phyloP scores from a whole-genome alignment of 2,888 invertebrate genomes.

The Polymixis lichenea region DNA sequence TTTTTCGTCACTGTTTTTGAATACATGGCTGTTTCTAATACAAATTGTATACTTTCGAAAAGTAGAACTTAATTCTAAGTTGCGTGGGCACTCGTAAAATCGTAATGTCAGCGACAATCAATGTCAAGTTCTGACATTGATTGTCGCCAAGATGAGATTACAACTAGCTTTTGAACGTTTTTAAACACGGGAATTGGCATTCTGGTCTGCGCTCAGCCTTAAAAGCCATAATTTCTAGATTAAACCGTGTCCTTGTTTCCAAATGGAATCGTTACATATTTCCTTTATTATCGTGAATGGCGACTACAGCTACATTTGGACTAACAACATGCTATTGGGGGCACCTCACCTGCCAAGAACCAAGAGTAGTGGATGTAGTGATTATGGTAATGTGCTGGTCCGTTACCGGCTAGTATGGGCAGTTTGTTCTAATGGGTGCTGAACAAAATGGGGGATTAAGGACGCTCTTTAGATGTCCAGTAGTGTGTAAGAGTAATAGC shows the following conservation, averaged over 20 bases:
- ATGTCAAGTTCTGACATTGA: too few species aligned
- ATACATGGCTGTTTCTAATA: too few species aligned
- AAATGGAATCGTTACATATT: slow-evolving; percentile 17
- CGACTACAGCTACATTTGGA: slow-evolving; percentile 10
- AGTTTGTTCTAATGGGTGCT: slow-evolving; percentile 24
- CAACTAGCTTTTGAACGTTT: too few species aligned
- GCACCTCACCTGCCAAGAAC: slow-evolving; percentile 40
- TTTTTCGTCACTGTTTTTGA: too few species aligned
- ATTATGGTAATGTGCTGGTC: slow-evolving; percentile 48
- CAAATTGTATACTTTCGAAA: too few species aligned
- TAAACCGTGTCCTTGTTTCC: slow-evolving; percentile 15
- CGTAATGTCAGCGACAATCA: too few species aligned
- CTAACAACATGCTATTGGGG: slow-evolving; percentile 41
- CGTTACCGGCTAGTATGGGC: slow-evolving; percentile 19
- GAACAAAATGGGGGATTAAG: slow-evolving; percentile 11
- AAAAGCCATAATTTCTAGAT: slow-evolving; percentile 9
- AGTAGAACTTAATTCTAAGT: too few species aligned
- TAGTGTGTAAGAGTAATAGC: not conserved
- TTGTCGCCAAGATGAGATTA: too few species aligned
- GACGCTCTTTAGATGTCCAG: slow-evolving; percentile 7
- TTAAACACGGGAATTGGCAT: too few species aligned
- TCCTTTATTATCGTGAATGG: slow-evolving; percentile 16
- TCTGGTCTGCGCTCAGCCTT: not conserved
- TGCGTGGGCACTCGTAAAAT: too few species aligned
- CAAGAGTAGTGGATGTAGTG: slow-evolving; percentile 5